These are phyloP conservation scores for Oscheius myriophilus DNA, from an alignment of 2,888 invertebrate species.

Conservation along the genomic window DNA sequence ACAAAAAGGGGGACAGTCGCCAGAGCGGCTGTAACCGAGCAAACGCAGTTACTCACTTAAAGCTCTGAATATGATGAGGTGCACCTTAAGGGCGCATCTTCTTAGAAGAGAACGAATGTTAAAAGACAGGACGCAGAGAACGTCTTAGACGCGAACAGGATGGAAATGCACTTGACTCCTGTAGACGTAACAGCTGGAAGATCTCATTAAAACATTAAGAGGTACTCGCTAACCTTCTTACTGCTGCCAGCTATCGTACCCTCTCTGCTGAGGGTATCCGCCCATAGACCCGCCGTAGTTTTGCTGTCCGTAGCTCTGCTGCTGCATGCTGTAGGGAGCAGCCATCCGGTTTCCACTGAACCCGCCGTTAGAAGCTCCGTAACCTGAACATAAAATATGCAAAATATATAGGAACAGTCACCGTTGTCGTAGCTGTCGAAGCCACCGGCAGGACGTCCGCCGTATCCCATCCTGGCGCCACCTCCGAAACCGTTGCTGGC, in stretches of 20 bases:
- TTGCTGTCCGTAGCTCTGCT: not conserved
- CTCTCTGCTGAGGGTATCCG: conserved; percentile 16
- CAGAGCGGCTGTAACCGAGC: conserved; percentile 1
- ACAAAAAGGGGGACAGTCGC: not conserved
- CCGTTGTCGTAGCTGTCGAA: not conserved
- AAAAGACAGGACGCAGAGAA: too few relatives aligned
- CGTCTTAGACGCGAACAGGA: not conserved
- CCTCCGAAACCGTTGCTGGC: conserved; percentile 11
- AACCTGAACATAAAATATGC: too few relatives aligned
- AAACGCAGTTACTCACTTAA: conserved; percentile 12
- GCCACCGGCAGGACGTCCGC: conserved; percentile 10
- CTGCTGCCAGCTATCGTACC: conserved; percentile 19
- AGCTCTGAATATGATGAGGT: conserved; percentile 17
- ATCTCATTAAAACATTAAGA: too few relatives aligned
- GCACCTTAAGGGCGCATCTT: conserved; percentile 20
- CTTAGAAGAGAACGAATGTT: conserved; percentile 10
- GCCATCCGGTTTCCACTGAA: too few relatives aligned
- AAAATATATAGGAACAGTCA: not conserved
- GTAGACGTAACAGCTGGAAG: not conserved
- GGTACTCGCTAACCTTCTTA: not conserved
- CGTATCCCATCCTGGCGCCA: not conserved
- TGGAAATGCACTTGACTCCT: not conserved
- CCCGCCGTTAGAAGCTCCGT: too few relatives aligned
- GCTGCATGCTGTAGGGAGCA: not conserved
- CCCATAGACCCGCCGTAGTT: not conserved